phyloP scores from a whole-genome alignment of 2,888 invertebrate genomes.

The Calameuta idolon region DNA sequence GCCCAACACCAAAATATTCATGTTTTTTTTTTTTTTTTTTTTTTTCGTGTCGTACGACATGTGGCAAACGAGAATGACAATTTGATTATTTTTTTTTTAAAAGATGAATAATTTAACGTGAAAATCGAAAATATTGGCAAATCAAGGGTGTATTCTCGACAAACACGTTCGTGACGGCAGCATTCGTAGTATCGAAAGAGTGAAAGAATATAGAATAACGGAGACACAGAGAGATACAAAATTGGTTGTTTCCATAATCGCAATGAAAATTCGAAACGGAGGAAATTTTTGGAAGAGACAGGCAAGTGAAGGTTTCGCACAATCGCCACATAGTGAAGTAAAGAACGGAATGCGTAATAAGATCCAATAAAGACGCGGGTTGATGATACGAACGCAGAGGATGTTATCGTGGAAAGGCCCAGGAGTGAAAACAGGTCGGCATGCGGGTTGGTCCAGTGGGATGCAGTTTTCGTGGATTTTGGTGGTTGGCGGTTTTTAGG shows the following conservation, averaged over 20 bases:
- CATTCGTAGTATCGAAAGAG: neutral
- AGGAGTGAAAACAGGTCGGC: neutral
- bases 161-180: neutral
- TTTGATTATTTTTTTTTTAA: neutral
- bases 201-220: too few species aligned
- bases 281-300: constrained; percentile 25
- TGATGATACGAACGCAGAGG: too few species aligned
- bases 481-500: constrained; percentile 17
- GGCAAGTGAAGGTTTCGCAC: constrained; percentile 17
- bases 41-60: neutral
- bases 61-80: neutral
- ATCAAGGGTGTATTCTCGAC: constrained; percentile 5
- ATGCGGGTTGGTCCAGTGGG: neutral
- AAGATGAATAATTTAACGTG: neutral
- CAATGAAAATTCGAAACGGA: constrained; percentile 9
- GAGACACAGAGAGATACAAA: too few species aligned
- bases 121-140: neutral
- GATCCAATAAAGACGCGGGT: too few species aligned
- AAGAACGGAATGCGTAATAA: constrained; percentile 13
- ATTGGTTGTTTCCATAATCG: too few species aligned
- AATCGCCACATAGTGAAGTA: constrained; percentile 48
- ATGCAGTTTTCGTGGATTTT: neutral
- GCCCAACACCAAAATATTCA: constrained; percentile 6
- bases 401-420: neutral
- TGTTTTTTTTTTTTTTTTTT: neutral